Evolutionary conservation across 2,113 vertebrate genomes (phyloP).

Genomic region (Rhea americana): DNA sequence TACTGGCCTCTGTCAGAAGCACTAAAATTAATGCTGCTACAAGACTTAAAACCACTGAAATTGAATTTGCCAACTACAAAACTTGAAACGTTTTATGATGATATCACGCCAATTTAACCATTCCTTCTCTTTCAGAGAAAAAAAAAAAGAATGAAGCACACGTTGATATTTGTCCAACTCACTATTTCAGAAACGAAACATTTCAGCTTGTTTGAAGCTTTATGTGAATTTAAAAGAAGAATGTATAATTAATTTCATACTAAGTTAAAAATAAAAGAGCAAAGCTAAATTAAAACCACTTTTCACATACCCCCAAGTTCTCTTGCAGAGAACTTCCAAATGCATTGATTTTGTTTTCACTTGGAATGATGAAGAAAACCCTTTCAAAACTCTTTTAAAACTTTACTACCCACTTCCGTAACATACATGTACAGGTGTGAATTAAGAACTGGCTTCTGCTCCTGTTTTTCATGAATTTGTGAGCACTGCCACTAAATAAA

Average conservation of each 20-base stretch:
- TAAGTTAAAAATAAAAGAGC: background rate
- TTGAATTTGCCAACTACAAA: background rate
- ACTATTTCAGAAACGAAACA: background rate
- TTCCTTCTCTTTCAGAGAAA: background rate
- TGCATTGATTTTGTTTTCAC: background rate
- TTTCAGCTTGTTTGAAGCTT: background rate
- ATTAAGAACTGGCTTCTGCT: background rate
- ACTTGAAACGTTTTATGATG: background rate
- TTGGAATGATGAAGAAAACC: background rate
- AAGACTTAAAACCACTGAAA: background rate
- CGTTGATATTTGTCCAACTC: background rate
- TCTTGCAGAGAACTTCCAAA: background rate
- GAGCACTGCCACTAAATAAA: background rate
- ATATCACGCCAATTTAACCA: background rate
- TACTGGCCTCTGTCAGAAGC: background rate
- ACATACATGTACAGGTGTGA: background rate
- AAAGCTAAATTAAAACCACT: background rate
- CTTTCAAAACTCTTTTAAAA: background rate
- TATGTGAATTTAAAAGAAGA: background rate
- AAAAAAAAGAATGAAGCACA: background rate
- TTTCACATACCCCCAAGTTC: background rate
- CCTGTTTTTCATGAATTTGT: background rate
- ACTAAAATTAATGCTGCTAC: background rate
- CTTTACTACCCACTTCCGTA: background rate
- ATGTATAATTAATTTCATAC: background rate